These are phyloP conservation scores for Caenorhabditis elegans DNA, from an alignment of 1,140 invertebrate genomes.

Conservation along the genomic window DNA sequence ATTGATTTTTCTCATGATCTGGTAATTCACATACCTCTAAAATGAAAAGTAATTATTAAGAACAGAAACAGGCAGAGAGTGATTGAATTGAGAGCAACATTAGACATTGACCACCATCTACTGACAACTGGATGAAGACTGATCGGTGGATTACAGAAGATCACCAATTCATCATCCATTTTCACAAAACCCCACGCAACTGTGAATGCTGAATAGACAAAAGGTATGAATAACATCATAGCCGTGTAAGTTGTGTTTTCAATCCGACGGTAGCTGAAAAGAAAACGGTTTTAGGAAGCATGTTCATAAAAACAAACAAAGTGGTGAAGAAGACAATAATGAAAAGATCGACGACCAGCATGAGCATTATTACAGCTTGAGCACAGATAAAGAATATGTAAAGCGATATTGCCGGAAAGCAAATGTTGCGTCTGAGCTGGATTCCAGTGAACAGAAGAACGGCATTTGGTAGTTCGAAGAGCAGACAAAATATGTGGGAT, in stretches of 20 bases:
- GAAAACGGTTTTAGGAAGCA: neutral
- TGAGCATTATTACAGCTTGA: conserved; percentile 6
- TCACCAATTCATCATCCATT: neutral
- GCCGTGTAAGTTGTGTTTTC: neutral
- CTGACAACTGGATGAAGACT: neutral
- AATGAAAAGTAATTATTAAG: neutral
- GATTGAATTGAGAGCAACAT: neutral
- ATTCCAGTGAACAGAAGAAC: conserved; percentile 1
- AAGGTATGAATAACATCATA: neutral
- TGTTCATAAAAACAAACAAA: neutral
- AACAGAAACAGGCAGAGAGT: neutral
- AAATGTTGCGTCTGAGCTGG: neutral
- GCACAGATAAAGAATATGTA: conserved; percentile 1
- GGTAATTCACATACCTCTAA: neutral
- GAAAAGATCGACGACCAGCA: neutral
- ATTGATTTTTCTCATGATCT: neutral
- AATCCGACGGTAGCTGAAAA: neutral
- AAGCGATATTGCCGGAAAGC: neutral
- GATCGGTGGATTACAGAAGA: conserved; percentile 22
- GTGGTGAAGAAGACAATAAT: neutral
- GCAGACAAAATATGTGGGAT: neutral
- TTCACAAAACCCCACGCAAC: neutral
- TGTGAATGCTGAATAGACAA: neutral
- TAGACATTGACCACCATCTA: conserved; percentile 14
- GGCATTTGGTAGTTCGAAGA: neutral